Evolutionary conservation across 2,113 vertebrate species (phyloP), one percentile per base, ranked within the genome.

Genomic region (Chitala chitala): DNA sequence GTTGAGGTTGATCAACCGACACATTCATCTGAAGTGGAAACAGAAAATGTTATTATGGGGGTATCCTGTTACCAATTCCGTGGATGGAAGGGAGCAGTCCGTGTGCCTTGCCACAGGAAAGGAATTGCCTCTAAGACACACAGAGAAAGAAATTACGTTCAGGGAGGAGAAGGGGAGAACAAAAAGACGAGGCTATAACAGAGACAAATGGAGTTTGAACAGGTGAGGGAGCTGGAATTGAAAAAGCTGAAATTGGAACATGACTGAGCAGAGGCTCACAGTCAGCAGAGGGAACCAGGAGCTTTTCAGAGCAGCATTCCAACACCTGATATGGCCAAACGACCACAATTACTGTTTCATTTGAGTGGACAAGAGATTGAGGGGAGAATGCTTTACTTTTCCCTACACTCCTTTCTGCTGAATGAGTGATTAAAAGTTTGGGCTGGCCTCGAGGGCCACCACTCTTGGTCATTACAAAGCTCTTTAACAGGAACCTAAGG

Each of bases 51-150:
- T n/a, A n/a, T n/a, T 46, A 22, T 5, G 38, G 3, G 10, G 22
- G 42, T 68, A 17, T 29, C 42, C 15, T 42, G 5, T n/a, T 12
- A 13, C 8, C 44, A 15, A 36, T 66, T n/a, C 22, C 1, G 29
- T 4, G 12, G 64, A 13, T 38, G 38, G 22, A 68, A 9, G 44
- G 42, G 46, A 24, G n/a, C 1, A 68, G 22, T 26, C 46, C 22
- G 13, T n/a, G 64, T 38, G 24, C 29, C 42, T 8, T 24, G 38
- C 10, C 8, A 26, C 64, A 29, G 40, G 40, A 48, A 42, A 36
- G n/a, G 33, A 44, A 68, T 48, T 68, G 42, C 64, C 42, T 68
- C 40, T 46, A 69, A 69, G 68, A 53, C 46, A 69, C 17, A 69
- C 24, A 33, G 29, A 33, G 48, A 69, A 53, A n/a, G 26, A 69